Conservation (phyloP, 1,140 invertebrate genomes). For the Heliothis subflexa region DNA sequence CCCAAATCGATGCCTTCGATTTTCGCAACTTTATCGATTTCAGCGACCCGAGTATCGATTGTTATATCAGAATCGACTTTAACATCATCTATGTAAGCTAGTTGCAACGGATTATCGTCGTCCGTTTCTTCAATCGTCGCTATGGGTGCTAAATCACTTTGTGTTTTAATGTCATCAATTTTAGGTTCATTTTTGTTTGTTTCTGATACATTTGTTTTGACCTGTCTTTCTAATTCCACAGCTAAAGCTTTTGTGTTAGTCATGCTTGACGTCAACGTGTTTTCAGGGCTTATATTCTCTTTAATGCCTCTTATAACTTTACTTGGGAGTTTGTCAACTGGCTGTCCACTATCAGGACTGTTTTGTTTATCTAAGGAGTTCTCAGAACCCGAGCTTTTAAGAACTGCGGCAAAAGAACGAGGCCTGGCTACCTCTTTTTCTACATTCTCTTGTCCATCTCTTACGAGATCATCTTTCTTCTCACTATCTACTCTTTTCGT, state of each 20-base stretch:
- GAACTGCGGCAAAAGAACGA: slow-evolving; percentile 75
- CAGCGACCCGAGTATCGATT: slow-evolving; percentile 43
- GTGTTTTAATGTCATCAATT: slow-evolving; percentile 59
- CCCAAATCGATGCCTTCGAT: slow-evolving; percentile 62
- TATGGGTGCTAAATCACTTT: slow-evolving; percentile 74
- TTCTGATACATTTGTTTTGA: slow-evolving; percentile 67
- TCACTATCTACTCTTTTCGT: slow-evolving; percentile 12
- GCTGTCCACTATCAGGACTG: slow-evolving; percentile 75
- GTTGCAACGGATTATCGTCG: slow-evolving; percentile 66
- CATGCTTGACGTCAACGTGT: slow-evolving; percentile 81
- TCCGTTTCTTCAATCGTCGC: slow-evolving; percentile 79
- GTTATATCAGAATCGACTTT: slow-evolving; percentile 14
- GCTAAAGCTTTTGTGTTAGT: slow-evolving; percentile 75
- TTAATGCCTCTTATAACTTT: slow-evolving; percentile 83
- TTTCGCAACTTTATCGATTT: too few relatives aligned
- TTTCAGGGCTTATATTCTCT: slow-evolving; percentile 85
- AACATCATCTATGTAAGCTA: slow-evolving; percentile 74
- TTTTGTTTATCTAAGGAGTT: slow-evolving; percentile 75
- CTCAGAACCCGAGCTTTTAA: slow-evolving; percentile 74
- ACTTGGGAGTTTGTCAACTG: slow-evolving; percentile 80
- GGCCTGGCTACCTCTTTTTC: slow-evolving; percentile 58
- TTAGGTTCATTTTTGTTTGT: slow-evolving; percentile 62
- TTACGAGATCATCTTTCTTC: slow-evolving; percentile 11
- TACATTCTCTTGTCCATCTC: slow-evolving; percentile 39
- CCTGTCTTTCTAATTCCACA: slow-evolving; percentile 72